These are phyloP conservation scores for Pangasianodon gigas DNA, from an alignment of 2,113 vertebrate genomes.

Conservation along the genomic window DNA sequence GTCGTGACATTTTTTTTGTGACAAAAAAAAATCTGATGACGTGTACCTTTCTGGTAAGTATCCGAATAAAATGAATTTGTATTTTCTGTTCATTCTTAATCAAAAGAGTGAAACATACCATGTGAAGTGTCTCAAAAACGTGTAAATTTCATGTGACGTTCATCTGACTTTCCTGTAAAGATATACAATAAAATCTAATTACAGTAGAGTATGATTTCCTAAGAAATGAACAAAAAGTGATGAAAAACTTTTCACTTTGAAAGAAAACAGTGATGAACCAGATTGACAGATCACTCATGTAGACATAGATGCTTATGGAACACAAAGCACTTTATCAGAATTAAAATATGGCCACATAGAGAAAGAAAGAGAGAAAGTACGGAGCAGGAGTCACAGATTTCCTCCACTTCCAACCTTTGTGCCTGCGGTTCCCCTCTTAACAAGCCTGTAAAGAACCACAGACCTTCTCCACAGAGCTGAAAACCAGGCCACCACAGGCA, in stretches of 20 bases:
- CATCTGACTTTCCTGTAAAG: not conserved
- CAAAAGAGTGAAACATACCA: no score
- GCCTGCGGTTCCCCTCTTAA: slow-evolving; percentile 56
- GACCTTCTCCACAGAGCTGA: slow-evolving; percentile 61
- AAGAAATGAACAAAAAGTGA: not conserved
- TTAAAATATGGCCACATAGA: not conserved
- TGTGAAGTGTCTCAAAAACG: no score
- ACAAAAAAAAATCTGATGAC: not conserved
- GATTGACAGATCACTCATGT: not conserved
- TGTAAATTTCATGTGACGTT: not conserved
- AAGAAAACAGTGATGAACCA: not conserved
- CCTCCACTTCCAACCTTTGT: slow-evolving; percentile 56
- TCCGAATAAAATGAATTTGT: not conserved
- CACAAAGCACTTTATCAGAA: not conserved
- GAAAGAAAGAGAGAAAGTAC: not conserved
- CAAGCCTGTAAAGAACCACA: slow-evolving; percentile 58
- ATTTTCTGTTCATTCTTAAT: not conserved
- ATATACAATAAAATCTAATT: not conserved
- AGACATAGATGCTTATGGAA: not conserved
- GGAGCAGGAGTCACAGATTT: slow-evolving; percentile 13
- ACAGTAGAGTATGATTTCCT: not conserved
- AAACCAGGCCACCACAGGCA: slow-evolving; percentile 59
- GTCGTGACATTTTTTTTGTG: not conserved
- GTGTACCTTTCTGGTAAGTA: not conserved
- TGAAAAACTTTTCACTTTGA: not conserved